Evolutionary conservation across 2,888 invertebrate genomes (phyloP).

Genomic region (Harpalus rubripes): DNA sequence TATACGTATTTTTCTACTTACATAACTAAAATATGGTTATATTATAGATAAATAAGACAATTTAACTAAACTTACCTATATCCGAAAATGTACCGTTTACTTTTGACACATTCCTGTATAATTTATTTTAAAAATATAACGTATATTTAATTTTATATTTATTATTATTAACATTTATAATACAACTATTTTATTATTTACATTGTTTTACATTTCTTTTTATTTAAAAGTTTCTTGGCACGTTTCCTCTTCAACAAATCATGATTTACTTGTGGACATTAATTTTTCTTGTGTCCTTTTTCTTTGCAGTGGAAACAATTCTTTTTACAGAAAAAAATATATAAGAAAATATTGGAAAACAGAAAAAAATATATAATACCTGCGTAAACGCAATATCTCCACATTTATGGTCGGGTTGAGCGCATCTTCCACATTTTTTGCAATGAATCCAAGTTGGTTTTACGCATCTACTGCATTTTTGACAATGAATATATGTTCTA

Average conservation of each 20-base stretch:
- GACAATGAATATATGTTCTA: slow-evolving; percentile 84
- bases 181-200: background rate
- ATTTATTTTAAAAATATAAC: too few species aligned
- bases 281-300: slow-evolving; percentile 80
- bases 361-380: slow-evolving; percentile 76
- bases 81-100: too few species aligned
- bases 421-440: slow-evolving; percentile 84
- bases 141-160: too few species aligned
- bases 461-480: slow-evolving; percentile 85
- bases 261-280: slow-evolving; percentile 76
- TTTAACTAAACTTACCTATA: too few species aligned
- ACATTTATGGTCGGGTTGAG: slow-evolving; percentile 79
- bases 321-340: slow-evolving; percentile 73
- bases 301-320: slow-evolving; percentile 81
- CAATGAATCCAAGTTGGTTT: slow-evolving; percentile 93
- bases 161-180: too few species aligned
- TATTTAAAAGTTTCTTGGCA: background rate
- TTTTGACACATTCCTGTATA: too few species aligned
- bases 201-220: slow-evolving; percentile 22
- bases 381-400: slow-evolving; percentile 73
- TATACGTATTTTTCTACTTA: too few species aligned
- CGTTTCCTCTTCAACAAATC: slow-evolving; percentile 48
- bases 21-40: too few species aligned
- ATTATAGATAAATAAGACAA: too few species aligned
- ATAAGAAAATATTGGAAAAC: slow-evolving; percentile 18